Conservation (phyloP, 1,140 invertebrate species). For the Hyles euphorbiae region DNA sequence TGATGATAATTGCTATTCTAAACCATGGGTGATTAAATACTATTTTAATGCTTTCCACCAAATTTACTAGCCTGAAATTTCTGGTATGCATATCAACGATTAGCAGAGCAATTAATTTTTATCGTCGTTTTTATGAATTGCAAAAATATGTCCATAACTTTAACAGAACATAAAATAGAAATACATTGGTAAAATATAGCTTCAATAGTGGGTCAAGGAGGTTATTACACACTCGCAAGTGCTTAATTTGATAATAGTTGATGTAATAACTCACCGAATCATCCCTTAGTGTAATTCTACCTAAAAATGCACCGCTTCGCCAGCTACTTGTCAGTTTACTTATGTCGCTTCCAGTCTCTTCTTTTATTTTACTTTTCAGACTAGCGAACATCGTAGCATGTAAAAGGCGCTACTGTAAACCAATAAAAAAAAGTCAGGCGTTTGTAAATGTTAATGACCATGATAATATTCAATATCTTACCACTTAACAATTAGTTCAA, state of each 20-base stretch:
- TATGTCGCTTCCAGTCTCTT: slow-evolving; percentile 69
- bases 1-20: neutral
- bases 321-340: slow-evolving; percentile 66
- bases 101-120: too few relatives aligned
- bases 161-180: too few relatives aligned
- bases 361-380: slow-evolving; percentile 69
- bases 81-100: too few relatives aligned
- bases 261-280: slow-evolving; percentile 48
- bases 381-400: slow-evolving; percentile 60
- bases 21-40: neutral
- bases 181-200: too few relatives aligned
- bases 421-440: slow-evolving; percentile 17
- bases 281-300: slow-evolving; percentile 58
- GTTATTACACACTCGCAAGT: too few relatives aligned
- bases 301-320: slow-evolving; percentile 61
- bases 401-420: slow-evolving; percentile 18
- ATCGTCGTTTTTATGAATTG: too few relatives aligned
- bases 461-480: slow-evolving; percentile 37
- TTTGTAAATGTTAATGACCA: slow-evolving; percentile 34
- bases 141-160: too few relatives aligned
- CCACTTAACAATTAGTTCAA: slow-evolving; percentile 16
- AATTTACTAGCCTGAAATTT: too few relatives aligned
- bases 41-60: neutral
- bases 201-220: too few relatives aligned
- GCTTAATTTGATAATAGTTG: neutral